A percentile compares a stretch with the other conserved stretches of the same genome.
These are phyloP conservation scores for Cichlasoma orientale DNA, from an alignment of 2,797 vertebrate species.

Conservation along the genomic window DNA sequence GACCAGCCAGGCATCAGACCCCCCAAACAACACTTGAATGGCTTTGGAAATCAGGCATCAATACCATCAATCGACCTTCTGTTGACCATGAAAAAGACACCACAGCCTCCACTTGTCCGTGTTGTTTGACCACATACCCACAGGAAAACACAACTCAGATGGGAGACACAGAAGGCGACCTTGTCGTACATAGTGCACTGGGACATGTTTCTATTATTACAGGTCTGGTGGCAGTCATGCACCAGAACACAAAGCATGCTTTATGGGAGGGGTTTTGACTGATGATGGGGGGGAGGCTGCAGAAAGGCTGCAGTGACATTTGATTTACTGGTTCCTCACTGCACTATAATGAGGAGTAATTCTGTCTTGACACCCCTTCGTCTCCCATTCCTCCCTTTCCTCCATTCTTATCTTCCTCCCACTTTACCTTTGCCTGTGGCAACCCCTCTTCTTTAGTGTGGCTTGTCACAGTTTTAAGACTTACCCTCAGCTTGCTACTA, in stretches of 20 bases:
- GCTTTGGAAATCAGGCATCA: conserved; percentile 71
- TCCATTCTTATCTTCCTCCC: conserved; percentile 57
- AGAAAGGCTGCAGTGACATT: conserved; percentile 70
- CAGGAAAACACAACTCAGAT: conserved; percentile 64
- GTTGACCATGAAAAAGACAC: conserved; percentile 60
- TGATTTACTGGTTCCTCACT: conserved; percentile 82
- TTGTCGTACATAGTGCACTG: conserved; percentile 71
- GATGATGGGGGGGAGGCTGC: conserved; percentile 75
- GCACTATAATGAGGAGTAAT: conserved; percentile 84
- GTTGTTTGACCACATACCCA: conserved; percentile 64
- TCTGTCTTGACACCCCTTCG: conserved; percentile 76
- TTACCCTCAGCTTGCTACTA: conserved; percentile 45
- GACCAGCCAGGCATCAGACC: conserved; percentile 65
- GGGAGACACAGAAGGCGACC: conserved; percentile 71
- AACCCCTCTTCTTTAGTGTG: conserved; percentile 23
- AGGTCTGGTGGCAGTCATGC: conserved; percentile 76
- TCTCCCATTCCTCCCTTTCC: conserved; percentile 57
- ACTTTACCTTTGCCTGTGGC: conserved; percentile 67
- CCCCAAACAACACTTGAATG: conserved; percentile 53
- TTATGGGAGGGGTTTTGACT: conserved; percentile 76
- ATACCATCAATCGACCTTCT: conserved; percentile 74
- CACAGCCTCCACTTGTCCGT: not conserved
- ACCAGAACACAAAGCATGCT: conserved; percentile 74
- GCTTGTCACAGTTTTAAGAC: conserved; percentile 71
- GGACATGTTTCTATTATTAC: conserved; percentile 80